A percentile compares a stretch with the other conserved stretches of the same genome.
Conservation (phyloP, 2,113 vertebrate species). For the Excalfactoria chinensis region DNA sequence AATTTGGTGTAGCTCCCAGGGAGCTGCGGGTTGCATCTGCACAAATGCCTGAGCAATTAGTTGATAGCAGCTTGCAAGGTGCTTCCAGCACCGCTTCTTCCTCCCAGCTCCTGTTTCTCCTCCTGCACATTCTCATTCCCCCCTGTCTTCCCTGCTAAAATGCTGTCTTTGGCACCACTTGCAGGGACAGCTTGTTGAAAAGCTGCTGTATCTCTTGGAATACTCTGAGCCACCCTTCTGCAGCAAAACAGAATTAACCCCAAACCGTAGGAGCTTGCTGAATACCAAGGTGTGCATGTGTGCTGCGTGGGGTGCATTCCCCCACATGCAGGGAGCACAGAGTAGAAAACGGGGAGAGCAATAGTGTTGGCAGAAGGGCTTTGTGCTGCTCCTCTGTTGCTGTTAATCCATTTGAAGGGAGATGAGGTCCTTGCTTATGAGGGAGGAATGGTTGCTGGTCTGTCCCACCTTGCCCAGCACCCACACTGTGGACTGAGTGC, state of each 20-base stretch:
- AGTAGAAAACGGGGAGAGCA: background rate
- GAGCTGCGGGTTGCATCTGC: background rate
- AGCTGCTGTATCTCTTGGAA: slow-evolving; percentile 26
- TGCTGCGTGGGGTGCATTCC: background rate
- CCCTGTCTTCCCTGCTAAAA: background rate
- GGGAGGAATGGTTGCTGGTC: background rate
- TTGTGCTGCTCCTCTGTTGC: background rate
- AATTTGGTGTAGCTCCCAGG: background rate
- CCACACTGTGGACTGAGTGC: no score
- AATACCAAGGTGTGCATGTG: rapidly evolving
- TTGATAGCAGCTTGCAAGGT: background rate
- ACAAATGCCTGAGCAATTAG: background rate
- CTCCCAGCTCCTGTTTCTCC: background rate
- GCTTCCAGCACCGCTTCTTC: background rate
- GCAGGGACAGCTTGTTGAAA: slow-evolving; percentile 46
- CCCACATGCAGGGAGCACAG: background rate
- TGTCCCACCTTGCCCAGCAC: background rate
- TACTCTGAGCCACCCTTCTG: background rate
- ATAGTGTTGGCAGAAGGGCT: background rate
- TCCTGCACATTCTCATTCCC: background rate
- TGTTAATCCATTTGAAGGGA: background rate
- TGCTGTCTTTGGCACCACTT: background rate
- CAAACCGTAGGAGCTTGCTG: background rate
- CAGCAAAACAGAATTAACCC: background rate
- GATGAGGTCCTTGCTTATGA: background rate